Evolutionary conservation across 2,797 vertebrate genomes (phyloP).

Genomic region (Anguilla marmorata): DNA sequence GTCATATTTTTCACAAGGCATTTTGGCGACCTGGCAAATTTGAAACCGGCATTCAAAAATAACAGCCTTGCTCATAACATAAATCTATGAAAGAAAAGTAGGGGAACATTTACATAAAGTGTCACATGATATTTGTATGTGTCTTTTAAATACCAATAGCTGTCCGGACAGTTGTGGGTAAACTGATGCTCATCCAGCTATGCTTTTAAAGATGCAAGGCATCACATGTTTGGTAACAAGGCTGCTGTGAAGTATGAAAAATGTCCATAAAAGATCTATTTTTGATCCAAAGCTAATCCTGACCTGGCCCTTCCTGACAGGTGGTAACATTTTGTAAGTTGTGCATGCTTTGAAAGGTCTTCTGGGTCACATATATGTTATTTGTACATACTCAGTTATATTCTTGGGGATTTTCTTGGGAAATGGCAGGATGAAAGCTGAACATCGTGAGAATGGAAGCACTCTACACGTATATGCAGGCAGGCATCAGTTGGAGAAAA

Average conservation of each 20-base stretch:
- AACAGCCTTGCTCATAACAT: no score
- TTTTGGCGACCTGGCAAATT: background rate
- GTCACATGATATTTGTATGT: background rate
- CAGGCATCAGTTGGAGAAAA: background rate
- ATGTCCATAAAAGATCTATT: slow-evolving; percentile 11
- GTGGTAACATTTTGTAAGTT: background rate
- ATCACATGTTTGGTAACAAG: background rate
- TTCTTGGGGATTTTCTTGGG: background rate
- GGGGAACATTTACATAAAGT: no score
- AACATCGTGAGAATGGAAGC: background rate
- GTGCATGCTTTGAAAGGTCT: background rate
- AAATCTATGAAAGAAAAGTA: no score
- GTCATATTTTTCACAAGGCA: no score
- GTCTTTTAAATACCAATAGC: background rate
- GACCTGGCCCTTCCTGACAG: background rate
- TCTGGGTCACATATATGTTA: background rate
- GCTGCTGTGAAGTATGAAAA: background rate
- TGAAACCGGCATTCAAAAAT: background rate
- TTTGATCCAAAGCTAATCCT: background rate
- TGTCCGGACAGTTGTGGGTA: background rate
- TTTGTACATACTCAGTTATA: background rate
- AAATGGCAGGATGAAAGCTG: background rate
- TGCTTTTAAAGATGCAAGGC: background rate
- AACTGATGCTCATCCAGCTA: background rate
- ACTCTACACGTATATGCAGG: background rate